phyloP scores from a whole-genome alignment of 2,113 vertebrate species.

The Chrysemys picta region DNA sequence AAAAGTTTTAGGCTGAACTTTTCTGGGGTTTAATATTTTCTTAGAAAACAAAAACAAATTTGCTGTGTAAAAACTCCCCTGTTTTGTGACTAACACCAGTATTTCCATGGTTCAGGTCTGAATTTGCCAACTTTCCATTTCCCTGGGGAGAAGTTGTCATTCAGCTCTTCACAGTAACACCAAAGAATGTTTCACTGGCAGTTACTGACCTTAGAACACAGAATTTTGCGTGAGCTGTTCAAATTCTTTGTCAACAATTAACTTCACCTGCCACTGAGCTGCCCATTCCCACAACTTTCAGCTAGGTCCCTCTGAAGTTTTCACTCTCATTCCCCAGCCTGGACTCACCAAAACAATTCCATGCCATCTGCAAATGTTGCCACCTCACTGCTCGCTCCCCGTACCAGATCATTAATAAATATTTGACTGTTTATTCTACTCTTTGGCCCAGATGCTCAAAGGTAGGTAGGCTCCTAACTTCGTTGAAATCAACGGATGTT shows the following conservation, averaged over 20 bases:
- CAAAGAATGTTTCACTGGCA: no score
- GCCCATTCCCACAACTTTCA: not conserved
- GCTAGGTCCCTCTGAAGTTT: not conserved
- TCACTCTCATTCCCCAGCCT: not conserved
- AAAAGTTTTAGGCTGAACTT: no score
- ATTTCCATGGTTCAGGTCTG: no score
- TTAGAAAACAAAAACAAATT: no score
- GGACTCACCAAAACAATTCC: not conserved
- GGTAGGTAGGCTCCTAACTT: not conserved
- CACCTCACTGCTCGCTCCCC: not conserved
- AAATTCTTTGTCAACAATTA: not conserved
- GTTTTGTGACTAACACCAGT: no score
- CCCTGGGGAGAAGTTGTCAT: no score
- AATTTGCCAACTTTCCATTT: no score
- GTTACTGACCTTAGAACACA: no score
- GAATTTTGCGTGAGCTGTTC: not conserved
- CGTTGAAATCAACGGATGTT: not conserved
- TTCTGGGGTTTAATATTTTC: no score
- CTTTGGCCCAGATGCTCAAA: not conserved
- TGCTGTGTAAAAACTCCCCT: no score
- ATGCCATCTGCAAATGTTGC: not conserved
- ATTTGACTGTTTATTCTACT: not conserved
- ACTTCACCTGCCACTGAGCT: not conserved
- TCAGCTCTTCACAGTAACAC: no score
- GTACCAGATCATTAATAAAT: not conserved